Base-by-base conservation (phyloP, 2,113 vertebrate species). In the Malurus alboscapulatus region DNA sequence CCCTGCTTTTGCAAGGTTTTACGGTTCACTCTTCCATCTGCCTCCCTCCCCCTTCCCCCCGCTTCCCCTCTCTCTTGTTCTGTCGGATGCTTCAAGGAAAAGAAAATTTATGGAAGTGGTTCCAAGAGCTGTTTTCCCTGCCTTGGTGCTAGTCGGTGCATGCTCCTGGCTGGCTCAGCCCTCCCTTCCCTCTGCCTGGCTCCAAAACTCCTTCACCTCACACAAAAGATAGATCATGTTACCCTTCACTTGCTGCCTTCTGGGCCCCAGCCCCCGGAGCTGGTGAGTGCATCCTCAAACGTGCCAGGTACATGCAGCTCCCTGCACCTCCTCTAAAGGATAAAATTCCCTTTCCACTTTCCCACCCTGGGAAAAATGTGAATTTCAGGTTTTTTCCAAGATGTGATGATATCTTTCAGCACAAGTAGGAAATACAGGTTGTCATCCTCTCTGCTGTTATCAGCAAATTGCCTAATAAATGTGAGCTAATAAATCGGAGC, bases 41-140 rank as follows among this genome's bases (percentile, higher is more conserved):
- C 86, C 69, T 94, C 55, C 18, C 83, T 63, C 51, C 66, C 29
- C 53, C 42, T 12, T 65, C 14, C 38, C 36, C 38, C 58, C 27
- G 53, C 21, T 73, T 29, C 25, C 34, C n/a, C 27, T 71, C 30
- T 66, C 45, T 74, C 69, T 53, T 63, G 61, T 83, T 66, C 76
- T 94, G 67, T 84, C 27, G 14, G 83, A 82, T 84, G 88, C 92
- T 94, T 95, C 72, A 93, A 97, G 94, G 90, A 77, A 84, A 92
- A 95, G 66, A 96, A 95, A 94, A 96, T 92, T 96, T 94, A 97
- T 96, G 95, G 92, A 89, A 93, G 80, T 8, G 29, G 73, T 96
- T 96, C 96, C 93, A 94, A 95, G 94, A 86, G 91, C 83, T 88
- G 94, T 87, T 96, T 94, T 93, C 85, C 89, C 87, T 79, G 82